Evolutionary conservation across 2,113 vertebrate genomes (phyloP), one percentile per base, ranked within the genome.

Genomic region (Eulemur macaco): DNA sequence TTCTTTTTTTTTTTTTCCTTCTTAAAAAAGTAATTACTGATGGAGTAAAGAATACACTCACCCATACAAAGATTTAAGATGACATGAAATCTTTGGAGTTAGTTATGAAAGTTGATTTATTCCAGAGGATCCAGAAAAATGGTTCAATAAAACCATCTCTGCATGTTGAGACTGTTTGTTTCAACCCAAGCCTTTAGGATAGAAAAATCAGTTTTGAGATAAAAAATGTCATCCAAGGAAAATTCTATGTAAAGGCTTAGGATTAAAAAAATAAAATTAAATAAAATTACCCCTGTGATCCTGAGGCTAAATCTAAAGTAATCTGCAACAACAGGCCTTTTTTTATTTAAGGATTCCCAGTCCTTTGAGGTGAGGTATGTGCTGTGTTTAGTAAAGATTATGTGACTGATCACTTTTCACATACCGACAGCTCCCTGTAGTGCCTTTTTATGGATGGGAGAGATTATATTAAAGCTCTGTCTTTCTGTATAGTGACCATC

Each of bases 11-110:
- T 73, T 45, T 50, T 37, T 37, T 37, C 31, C 27, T 52, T 15
- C n/a, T 60, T 60, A 84, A 91, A 97, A 98, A 98, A 95, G 94
- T 98, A 98, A 98, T 98, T 98, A 97, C 95, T 85, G 27, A 89
- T 95, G 85, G 91, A 94, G 86, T 97, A 97, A 97, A 98, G 83
- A 97, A 97, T 97, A 96, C 56, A 84, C 84, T 95, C 81, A 92
- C 88, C 73, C 89, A 96, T 97, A 96, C 68, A 86, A 85, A 96
- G 76, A 97, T 98, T 98, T 98, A 96, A 98, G 96, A 95, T 97
- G 97, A 96, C 92, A 80, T 97, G 95, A 98, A 96, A 94, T 98
- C 98, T 98, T 98, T 98, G 90, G 94, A 98, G 86, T 93, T 95
- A 94, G 39, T 97, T 98, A 81, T 42, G 97, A 86, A 97, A 92